Base-by-base conservation (phyloP, 92 coral and sea anemone genomes). In the Epizoanthus stellaris region DNA sequence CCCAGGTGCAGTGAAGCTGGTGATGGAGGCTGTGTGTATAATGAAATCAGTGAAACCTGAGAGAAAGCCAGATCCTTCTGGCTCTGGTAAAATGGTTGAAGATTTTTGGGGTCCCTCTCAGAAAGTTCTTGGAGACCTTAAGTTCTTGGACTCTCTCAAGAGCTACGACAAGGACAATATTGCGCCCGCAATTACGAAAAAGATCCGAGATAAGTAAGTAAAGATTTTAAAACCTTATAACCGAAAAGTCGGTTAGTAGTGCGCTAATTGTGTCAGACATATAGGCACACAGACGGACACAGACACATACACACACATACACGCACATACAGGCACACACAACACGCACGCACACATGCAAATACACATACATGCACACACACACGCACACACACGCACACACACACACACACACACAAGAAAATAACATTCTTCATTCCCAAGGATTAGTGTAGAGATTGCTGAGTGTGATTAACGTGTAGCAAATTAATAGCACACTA, bases 81-180 rank as follows among this genome's bases (percentile, higher is more conserved):
- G 99, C 43, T 97, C 99, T 80, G 99, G 99, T 57, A 97, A 96
- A 57, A 97, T 97, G 99, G 89, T 97, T n/a, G 99, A 97, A 84
- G 99, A 97, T 82, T 97, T 68, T 95, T 97, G 99, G 99, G 99
- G 99, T 0, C 98, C 99, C 19, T 97, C 99, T 43, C 99, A 97
- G 89, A 97, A 97, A 81, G 87, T 97, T 93, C 85, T 97, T 80
- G 97, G 98, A 30, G 99, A 97, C 90, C 85, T 97, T 92, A 97
- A 94, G 69, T 97, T 97, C 84, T 77, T 97, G 23, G 99, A 97
- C 80, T 97, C 99, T 4, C 87, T 97, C 76, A 97, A 97, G 85
- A 95, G 87, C 63, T 97, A 97, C 70, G 99, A 97, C 88, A 97
- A 95, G 77, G 99, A 97, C 53, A 95, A 90, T 85, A 97, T 97